Conservation (phyloP, 2,113 vertebrate species). For the Ibidorhyncha struthersii region DNA sequence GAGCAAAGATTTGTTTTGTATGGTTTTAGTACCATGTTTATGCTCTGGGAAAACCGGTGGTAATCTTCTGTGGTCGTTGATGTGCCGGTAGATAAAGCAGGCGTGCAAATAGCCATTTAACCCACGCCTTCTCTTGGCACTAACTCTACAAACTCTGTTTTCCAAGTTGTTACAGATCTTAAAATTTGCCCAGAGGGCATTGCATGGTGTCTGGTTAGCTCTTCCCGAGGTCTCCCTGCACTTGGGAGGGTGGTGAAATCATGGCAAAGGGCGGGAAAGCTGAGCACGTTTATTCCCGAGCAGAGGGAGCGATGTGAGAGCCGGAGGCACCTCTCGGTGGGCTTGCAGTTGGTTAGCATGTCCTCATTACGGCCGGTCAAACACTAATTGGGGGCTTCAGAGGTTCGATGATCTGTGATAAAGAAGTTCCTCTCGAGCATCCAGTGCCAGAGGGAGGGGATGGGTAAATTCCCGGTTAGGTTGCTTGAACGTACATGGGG, state of each 20-base stretch:
- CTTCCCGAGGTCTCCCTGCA: neutral
- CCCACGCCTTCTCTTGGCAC: rapidly evolving
- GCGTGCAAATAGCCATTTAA: neutral
- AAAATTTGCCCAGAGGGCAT: neutral
- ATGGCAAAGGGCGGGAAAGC: neutral
- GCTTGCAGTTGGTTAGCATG: rapidly evolving
- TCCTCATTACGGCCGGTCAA: neutral
- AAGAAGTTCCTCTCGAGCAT: neutral
- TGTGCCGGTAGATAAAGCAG: neutral
- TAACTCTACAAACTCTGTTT: neutral
- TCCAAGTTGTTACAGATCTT: neutral
- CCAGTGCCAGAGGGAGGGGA: neutral
- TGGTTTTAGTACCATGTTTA: neutral
- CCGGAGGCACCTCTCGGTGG: neutral
- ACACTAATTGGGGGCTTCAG: neutral
- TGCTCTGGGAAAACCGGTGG: neutral
- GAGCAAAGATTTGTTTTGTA: neutral
- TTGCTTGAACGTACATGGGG: neutral
- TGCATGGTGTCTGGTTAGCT: neutral
- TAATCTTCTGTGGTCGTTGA: neutral
- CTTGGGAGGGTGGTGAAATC: neutral
- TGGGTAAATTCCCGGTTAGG: neutral
- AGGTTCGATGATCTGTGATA: neutral
- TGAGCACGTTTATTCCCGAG: rapidly evolving
- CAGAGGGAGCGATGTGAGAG: neutral